Conservation (phyloP, 2,888 invertebrate species). For the Lampropteryx suffumata region DNA sequence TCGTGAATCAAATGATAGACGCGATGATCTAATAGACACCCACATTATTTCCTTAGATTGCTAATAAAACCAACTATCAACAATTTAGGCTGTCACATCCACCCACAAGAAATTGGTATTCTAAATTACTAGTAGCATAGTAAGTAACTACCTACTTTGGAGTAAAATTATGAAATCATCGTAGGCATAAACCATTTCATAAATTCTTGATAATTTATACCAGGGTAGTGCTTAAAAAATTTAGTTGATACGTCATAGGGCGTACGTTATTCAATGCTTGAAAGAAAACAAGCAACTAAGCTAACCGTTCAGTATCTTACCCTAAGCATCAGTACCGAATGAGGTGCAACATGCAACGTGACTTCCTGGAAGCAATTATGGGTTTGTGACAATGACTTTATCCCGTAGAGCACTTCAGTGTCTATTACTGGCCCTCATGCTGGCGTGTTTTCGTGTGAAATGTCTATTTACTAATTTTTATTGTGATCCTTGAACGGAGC, state of each 20-base stretch:
- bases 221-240: no score
- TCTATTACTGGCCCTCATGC: constrained; percentile 37
- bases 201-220: no score
- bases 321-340: not conserved
- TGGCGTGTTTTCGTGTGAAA: constrained; percentile 23
- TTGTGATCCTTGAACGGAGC: not conserved
- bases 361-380: constrained; percentile 50
- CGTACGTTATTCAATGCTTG: no score
- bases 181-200: no score
- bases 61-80: constrained; percentile 18
- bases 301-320: no score
- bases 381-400: constrained; percentile 48
- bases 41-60: constrained; percentile 43
- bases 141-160: not conserved
- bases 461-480: constrained; percentile 15
- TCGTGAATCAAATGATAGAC: constrained; percentile 34
- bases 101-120: constrained; percentile 3
- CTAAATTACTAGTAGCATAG: not conserved
- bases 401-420: constrained; percentile 36
- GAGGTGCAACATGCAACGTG: constrained; percentile 36
- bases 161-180: no score
- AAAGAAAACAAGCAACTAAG: no score
- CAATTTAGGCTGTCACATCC: constrained; percentile 4
- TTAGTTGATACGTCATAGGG: no score
- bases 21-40: constrained; percentile 69